Evolutionary conservation across 1,140 invertebrate genomes (phyloP).

Genomic region (Cheumatopsyche charites): DNA sequence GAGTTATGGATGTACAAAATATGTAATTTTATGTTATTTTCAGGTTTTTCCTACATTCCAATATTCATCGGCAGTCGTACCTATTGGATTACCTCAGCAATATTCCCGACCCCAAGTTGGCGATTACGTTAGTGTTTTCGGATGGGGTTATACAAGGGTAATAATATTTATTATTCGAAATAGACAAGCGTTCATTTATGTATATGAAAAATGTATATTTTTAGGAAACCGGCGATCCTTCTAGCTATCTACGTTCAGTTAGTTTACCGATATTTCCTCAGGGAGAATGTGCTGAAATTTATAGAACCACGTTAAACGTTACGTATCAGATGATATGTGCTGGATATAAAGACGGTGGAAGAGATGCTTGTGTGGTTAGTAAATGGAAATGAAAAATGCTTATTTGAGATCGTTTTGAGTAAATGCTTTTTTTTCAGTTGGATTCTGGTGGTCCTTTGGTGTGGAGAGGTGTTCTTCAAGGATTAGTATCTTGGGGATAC

Average conservation of each 20-base stretch:
- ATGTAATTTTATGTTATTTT: background rate
- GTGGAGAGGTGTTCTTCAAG: constrained; percentile 51
- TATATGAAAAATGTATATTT: background rate
- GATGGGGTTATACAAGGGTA: constrained; percentile 53
- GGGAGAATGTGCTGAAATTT: constrained; percentile 41
- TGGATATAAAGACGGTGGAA: constrained; percentile 67
- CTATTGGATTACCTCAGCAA: constrained; percentile 48
- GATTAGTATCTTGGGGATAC: constrained; percentile 60
- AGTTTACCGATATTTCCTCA: constrained; percentile 41
- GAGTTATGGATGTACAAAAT: no score
- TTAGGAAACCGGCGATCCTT: constrained; percentile 43
- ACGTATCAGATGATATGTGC: constrained; percentile 76
- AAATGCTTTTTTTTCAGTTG: constrained; percentile 34
- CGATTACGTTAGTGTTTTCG: constrained; percentile 51
- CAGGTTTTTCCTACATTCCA: constrained; percentile 36
- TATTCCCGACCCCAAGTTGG: constrained; percentile 41
- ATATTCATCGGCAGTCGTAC: constrained; percentile 41
- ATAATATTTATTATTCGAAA: background rate
- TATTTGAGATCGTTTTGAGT: background rate
- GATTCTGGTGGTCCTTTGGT: constrained; percentile 57
- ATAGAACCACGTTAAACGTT: constrained; percentile 49
- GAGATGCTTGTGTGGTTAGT: constrained; percentile 73
- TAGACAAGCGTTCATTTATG: background rate
- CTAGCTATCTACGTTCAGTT: constrained; percentile 34
- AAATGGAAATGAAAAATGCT: background rate